These are phyloP conservation scores for Mustela lutreola DNA, from an alignment of 2,113 vertebrate genomes.

Conservation along the genomic window DNA sequence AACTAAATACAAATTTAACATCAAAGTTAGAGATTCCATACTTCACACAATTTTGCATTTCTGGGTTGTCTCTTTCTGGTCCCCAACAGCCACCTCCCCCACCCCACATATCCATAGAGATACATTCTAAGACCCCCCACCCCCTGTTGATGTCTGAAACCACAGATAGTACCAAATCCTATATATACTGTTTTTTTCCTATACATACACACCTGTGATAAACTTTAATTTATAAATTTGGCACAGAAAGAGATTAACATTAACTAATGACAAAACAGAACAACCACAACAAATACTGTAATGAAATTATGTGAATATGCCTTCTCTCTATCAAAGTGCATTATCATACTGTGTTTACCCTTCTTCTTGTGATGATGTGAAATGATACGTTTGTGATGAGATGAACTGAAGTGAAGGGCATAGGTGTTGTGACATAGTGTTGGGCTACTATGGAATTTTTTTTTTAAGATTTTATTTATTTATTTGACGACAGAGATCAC, in stretches of 20 bases:
- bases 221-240: neutral
- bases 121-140: neutral
- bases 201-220: neutral
- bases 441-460: neutral
- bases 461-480: too few relatives aligned
- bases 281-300: neutral
- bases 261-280: neutral
- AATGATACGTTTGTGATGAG: neutral
- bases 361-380: neutral
- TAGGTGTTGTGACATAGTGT: neutral
- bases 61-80: neutral
- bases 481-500: too few relatives aligned
- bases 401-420: neutral
- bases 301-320: neutral
- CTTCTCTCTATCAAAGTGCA: neutral
- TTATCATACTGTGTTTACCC: neutral
- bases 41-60: conserved; percentile 2
- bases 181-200: neutral
- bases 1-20: conserved; percentile 44
- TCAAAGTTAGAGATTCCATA: neutral
- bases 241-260: neutral
- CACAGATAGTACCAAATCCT: neutral
- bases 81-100: neutral
- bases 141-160: neutral
- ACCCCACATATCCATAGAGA: neutral